phyloP scores from a whole-genome alignment of 30 jellyfish, hydroid and myxozoan genomes.

The Aurelia sp. region DNA sequence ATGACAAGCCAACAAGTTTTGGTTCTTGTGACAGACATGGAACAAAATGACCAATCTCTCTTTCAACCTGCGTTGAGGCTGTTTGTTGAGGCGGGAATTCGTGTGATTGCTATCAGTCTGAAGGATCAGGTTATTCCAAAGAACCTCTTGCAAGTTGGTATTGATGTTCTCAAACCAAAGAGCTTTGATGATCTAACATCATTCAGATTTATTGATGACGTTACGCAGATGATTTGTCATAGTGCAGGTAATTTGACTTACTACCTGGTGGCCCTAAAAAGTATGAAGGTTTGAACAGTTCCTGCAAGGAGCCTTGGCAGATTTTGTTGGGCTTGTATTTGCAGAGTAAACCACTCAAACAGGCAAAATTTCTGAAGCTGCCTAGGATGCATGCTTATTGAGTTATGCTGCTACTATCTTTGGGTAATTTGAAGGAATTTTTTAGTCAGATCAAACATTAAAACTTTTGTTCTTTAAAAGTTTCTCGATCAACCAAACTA shows the following conservation, averaged over 20 bases:
- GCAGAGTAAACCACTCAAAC: too few relatives aligned
- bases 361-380: too few relatives aligned
- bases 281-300: too few relatives aligned
- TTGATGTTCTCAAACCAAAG: slow-evolving; percentile 12
- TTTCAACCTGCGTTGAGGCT: slow-evolving; percentile 19
- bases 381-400: too few relatives aligned
- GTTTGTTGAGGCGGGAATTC: slow-evolving; percentile 62
- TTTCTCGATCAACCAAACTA: too few relatives aligned
- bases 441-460: too few relatives aligned
- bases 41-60: slow-evolving; percentile 24
- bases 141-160: slow-evolving; percentile 49
- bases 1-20: slow-evolving; percentile 46
- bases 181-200: slow-evolving; percentile 45
- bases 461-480: too few relatives aligned
- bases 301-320: too few relatives aligned
- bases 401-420: too few relatives aligned
- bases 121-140: slow-evolving; percentile 41
- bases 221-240: slow-evolving; percentile 27
- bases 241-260: slow-evolving; percentile 18
- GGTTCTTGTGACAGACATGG: slow-evolving; percentile 69
- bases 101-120: slow-evolving; percentile 47
- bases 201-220: slow-evolving; percentile 15
- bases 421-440: too few relatives aligned
- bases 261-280: too few relatives aligned
- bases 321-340: too few relatives aligned